These are phyloP conservation scores for Lepidurus couesii DNA, from an alignment of 1,140 invertebrate species.

Conservation along the genomic window DNA sequence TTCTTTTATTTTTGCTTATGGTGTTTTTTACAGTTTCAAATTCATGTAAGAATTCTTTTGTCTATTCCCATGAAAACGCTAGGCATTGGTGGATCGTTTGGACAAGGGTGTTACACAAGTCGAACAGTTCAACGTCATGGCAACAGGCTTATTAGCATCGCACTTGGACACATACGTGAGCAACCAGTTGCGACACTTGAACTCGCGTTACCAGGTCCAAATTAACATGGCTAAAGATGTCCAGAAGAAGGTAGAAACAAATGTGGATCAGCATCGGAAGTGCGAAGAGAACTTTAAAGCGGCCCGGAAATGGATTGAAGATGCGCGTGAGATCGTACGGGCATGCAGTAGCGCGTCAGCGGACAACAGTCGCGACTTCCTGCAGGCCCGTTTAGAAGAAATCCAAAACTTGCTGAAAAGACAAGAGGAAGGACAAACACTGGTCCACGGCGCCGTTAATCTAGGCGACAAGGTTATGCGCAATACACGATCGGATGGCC, in stretches of 20 bases:
- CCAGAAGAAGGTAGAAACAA: conserved; percentile 83
- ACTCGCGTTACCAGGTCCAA: conserved; percentile 78
- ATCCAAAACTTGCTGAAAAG: conserved; percentile 69
- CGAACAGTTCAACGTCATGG: conserved; percentile 72
- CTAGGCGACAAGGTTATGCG: conserved; percentile 85
- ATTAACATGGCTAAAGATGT: conserved; percentile 88
- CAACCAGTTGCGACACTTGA: conserved; percentile 83
- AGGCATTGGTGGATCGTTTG: conserved; percentile 51
- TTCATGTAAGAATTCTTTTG: conserved; percentile 24
- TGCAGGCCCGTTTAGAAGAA: conserved; percentile 71
- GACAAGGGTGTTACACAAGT: conserved; percentile 75
- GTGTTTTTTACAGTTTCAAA: not conserved
- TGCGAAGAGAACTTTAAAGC: conserved; percentile 73
- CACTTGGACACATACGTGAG: conserved; percentile 84
- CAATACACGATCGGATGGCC: conserved; percentile 80
- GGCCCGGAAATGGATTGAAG: conserved; percentile 80
- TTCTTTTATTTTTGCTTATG: not conserved
- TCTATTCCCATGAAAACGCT: conserved; percentile 57
- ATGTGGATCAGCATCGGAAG: conserved; percentile 77
- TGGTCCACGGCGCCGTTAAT: conserved; percentile 83
- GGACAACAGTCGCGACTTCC: conserved; percentile 72
- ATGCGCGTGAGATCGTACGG: conserved; percentile 74
- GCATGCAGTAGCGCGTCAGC: conserved; percentile 68
- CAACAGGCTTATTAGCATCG: conserved; percentile 67
- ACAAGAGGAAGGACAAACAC: conserved; percentile 83